Percentiles rank a stretch among this genome's conserved stretches.
Evolutionary conservation across 1,140 invertebrate species (phyloP).

Genomic region (Pachypeltis micranthus): DNA sequence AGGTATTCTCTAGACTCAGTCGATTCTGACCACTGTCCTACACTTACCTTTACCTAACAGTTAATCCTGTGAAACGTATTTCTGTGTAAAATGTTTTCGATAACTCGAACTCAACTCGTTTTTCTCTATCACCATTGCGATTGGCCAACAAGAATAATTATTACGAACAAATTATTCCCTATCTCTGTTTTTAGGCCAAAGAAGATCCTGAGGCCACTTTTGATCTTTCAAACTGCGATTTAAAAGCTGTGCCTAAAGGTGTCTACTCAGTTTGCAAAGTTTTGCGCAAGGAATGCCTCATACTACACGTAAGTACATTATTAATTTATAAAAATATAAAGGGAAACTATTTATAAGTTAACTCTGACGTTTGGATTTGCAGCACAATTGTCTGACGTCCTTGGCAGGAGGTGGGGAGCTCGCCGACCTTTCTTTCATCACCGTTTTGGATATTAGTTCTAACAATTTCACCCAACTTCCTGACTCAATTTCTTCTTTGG

Average conservation of each 20-base stretch:
- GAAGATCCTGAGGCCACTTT: slow-evolving; percentile 62
- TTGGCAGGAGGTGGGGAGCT: slow-evolving; percentile 56
- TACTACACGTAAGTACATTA: slow-evolving; percentile 25
- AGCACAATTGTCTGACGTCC: slow-evolving; percentile 52
- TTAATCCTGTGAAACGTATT: too few relatives aligned
- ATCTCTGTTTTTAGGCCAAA: slow-evolving; percentile 42
- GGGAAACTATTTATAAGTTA: not conserved
- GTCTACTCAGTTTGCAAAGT: slow-evolving; percentile 66
- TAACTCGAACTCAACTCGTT: too few relatives aligned
- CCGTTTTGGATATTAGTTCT: slow-evolving; percentile 54
- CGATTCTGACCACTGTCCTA: too few relatives aligned
- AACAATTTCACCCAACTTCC: slow-evolving; percentile 54
- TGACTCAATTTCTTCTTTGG: slow-evolving; percentile 46
- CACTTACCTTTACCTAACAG: too few relatives aligned
- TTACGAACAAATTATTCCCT: slow-evolving; percentile 11
- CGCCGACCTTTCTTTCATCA: slow-evolving; percentile 50
- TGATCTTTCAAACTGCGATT: slow-evolving; percentile 58
- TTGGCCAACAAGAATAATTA: too few relatives aligned
- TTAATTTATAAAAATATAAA: not conserved
- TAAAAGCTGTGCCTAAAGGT: slow-evolving; percentile 54
- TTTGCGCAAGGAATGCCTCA: slow-evolving; percentile 55
- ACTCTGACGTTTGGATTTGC: slow-evolving; percentile 36
- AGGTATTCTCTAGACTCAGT: too few relatives aligned
- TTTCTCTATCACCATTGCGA: too few relatives aligned
- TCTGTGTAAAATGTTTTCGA: too few relatives aligned